A percentile compares a stretch with the other conserved stretches of the same genome.
Conservation (phyloP, 2,888 invertebrate genomes). For the Allolobophora icterica region DNA sequence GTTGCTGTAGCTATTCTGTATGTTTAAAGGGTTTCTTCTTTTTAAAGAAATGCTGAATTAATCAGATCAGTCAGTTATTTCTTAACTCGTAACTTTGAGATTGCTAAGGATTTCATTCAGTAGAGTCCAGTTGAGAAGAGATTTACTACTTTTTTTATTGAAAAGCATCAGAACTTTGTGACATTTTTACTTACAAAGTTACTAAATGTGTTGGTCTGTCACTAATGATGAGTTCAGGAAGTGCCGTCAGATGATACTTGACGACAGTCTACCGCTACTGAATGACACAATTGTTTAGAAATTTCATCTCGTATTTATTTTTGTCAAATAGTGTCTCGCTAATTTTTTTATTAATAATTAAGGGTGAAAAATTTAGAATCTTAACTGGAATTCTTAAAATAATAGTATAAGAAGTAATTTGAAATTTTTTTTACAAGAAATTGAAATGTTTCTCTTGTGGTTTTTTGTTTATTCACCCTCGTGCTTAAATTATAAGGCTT, state of each 20-base stretch:
- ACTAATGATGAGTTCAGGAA: conserved; percentile 41
- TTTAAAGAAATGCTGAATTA: neutral
- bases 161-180: neutral
- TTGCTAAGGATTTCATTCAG: conserved; percentile 7
- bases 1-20: neutral
- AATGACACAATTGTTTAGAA: neutral
- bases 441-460: no score
- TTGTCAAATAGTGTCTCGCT: no score
- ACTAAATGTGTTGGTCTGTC: neutral
- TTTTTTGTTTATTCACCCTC: no score
- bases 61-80: neutral
- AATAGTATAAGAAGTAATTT: no score
- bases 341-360: no score
- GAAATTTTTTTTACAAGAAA: no score
- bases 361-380: no score
- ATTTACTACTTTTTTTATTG: neutral
- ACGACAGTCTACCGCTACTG: conserved; percentile 31
- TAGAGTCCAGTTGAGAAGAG: neutral
- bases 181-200: neutral
- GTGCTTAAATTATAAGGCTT: no score
- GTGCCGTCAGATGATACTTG: conserved; percentile 44
- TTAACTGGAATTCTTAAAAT: no score
- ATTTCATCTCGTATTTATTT: no score
- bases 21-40: neutral
- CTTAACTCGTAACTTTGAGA: neutral